Evolutionary conservation across 2,888 invertebrate species (phyloP), one percentile per base, ranked within the genome.

Genomic region (Tupiocoris notatus): DNA sequence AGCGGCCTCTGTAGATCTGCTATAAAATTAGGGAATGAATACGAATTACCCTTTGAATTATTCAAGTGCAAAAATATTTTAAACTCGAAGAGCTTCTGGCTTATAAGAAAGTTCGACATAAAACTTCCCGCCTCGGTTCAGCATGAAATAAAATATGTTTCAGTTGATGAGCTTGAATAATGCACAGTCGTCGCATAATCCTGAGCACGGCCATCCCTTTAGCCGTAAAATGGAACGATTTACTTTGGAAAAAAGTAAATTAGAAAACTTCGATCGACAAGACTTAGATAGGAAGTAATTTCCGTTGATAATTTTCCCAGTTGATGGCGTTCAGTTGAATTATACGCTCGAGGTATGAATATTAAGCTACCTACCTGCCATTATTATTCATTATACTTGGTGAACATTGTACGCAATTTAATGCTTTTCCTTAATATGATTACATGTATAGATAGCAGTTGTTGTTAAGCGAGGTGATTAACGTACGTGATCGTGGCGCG

Each of bases 91-190:
- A 70, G 59, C 70, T 57, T 70, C 70, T 39, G 23, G 59, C 70
- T 70, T 70, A 58, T 23, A 59, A 70, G 70, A 58, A 70, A 70
- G 18, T 58, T 70, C 17, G 24, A 23, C 70, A 21, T 59, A 54
- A 59, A 70, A 70, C 58, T 21, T 25, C 70, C 25, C 70, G n/a
- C 17, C 22, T 23, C 23, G 58, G 58, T 70, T 70, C 58, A 70
- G 23, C 22, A 59, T 59, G 25, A 59, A 70, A 70, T 70, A 70
- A 39, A 39, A 70, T 59, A 70, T 70, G 70, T 70, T 70, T 59
- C 70, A 70, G 70, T 70, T 70, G 70, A 70, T 70, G 70, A 70
- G 70, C 25, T 23, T 70, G 70, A 70, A 70, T 70, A 70, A 70
- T 58, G 25, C 70, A 70, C 57, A 25, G 59, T 25, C 25, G 57